Evolutionary conservation across 2,797 vertebrate genomes (phyloP).

Genomic region (Pipistrellus pipistrellus): DNA sequence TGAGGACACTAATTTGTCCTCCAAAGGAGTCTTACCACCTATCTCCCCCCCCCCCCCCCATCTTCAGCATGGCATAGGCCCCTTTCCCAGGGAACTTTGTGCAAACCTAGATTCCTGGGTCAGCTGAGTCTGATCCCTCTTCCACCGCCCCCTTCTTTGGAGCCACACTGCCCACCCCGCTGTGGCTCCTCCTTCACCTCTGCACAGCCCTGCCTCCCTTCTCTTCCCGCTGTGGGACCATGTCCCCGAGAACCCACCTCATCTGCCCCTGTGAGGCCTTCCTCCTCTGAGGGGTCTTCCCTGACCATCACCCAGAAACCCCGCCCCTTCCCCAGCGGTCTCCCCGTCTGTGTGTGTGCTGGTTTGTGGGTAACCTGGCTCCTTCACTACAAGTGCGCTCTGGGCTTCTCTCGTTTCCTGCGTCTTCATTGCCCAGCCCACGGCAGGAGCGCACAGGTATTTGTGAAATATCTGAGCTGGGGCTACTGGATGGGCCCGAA

Average conservation of each 20-base stretch:
- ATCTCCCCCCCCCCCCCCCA: too few relatives aligned
- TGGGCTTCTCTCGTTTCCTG: not conserved
- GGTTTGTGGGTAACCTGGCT: not conserved
- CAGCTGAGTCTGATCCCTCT: not conserved
- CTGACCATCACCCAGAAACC: not conserved
- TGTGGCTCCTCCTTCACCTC: too few relatives aligned
- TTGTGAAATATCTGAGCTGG: not conserved
- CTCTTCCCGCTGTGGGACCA: not conserved
- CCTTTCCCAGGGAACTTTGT: not conserved
- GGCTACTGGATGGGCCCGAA: not conserved
- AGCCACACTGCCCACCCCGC: not conserved
- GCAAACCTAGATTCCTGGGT: not conserved
- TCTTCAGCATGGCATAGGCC: not conserved
- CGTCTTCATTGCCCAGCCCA: not conserved
- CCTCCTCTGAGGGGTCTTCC: not conserved
- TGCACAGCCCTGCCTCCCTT: not conserved
- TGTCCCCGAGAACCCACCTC: not conserved
- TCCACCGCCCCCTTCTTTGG: too few relatives aligned
- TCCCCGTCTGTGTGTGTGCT: not conserved
- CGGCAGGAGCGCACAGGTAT: not conserved
- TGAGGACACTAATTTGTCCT: not conserved
- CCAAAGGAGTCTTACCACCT: not conserved
- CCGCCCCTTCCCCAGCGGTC: rapidly evolving
- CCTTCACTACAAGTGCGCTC: not conserved
- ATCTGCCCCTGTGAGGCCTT: not conserved